These are phyloP conservation scores for Helarctos malayanus DNA, from an alignment of 2,797 vertebrate genomes.

Conservation along the genomic window DNA sequence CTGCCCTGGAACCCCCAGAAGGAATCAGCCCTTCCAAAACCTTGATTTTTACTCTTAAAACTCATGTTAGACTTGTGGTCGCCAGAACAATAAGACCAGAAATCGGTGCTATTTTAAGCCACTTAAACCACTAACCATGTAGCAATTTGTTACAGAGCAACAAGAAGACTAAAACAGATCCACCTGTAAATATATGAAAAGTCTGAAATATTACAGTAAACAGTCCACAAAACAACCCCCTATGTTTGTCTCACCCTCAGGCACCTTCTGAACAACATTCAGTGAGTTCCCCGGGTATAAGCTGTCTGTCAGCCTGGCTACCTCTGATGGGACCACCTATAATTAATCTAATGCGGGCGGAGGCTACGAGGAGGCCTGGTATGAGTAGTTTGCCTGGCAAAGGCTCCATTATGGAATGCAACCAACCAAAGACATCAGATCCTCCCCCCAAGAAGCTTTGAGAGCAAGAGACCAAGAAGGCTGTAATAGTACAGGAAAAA, in stretches of 20 bases:
- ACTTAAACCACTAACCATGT: background rate
- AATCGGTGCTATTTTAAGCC: background rate
- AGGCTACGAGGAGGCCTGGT: background rate
- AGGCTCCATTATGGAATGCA: background rate
- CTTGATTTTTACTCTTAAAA: background rate
- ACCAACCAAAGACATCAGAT: background rate
- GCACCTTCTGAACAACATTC: background rate
- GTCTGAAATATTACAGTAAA: background rate
- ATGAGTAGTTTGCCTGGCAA: background rate
- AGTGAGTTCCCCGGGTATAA: background rate
- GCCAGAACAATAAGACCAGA: background rate
- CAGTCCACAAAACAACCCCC: background rate
- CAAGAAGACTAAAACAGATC: background rate
- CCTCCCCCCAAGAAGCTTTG: background rate
- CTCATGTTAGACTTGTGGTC: background rate
- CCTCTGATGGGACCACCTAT: background rate
- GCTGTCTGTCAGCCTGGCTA: background rate
- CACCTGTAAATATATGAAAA: background rate
- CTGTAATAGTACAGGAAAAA: background rate
- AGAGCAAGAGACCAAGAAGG: background rate
- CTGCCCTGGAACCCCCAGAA: background rate
- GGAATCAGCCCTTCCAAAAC: background rate
- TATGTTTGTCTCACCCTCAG: background rate
- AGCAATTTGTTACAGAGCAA: background rate
- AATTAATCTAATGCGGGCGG: rapidly evolving